Evolutionary conservation across 2,113 vertebrate genomes (phyloP).

Genomic region (Malurus cyaneus): DNA sequence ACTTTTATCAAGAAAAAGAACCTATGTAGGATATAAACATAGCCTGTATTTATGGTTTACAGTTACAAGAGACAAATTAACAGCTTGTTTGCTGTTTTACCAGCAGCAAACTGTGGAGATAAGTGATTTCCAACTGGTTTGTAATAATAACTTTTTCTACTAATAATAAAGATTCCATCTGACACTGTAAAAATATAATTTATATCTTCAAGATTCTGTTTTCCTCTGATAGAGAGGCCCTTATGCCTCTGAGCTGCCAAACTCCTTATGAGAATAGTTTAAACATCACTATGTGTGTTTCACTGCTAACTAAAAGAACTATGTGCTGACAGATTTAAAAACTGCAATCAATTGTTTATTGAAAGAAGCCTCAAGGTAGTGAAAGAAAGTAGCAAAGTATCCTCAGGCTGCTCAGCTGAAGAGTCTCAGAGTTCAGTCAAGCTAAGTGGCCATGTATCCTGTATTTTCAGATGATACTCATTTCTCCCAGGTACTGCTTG

Average conservation of each 20-base stretch:
- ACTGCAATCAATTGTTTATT: not conserved
- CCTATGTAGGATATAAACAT: not conserved
- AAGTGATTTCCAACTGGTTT: not conserved
- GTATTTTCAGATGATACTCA: not conserved
- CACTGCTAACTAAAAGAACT: not conserved
- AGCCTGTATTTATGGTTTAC: not conserved
- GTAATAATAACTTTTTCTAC: not conserved
- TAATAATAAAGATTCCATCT: not conserved
- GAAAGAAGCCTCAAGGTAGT: not conserved
- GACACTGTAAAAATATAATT: not conserved
- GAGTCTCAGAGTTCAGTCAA: not conserved
- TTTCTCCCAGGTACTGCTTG: not conserved
- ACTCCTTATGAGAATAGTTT: not conserved
- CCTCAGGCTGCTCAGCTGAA: not conserved
- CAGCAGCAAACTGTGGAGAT: not conserved
- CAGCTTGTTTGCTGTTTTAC: not conserved
- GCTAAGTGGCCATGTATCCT: not conserved
- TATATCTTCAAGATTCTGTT: not conserved
- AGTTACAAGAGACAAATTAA: not conserved
- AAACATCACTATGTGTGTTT: not conserved
- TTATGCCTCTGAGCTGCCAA: not conserved
- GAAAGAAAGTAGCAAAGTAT: not conserved
- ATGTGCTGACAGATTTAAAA: not conserved
- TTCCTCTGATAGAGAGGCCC: not conserved
- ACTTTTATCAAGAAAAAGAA: not conserved